Evolutionary conservation across 2,888 invertebrate species (phyloP), one percentile per base, ranked within the genome.

Genomic region (Malacosoma neustria): DNA sequence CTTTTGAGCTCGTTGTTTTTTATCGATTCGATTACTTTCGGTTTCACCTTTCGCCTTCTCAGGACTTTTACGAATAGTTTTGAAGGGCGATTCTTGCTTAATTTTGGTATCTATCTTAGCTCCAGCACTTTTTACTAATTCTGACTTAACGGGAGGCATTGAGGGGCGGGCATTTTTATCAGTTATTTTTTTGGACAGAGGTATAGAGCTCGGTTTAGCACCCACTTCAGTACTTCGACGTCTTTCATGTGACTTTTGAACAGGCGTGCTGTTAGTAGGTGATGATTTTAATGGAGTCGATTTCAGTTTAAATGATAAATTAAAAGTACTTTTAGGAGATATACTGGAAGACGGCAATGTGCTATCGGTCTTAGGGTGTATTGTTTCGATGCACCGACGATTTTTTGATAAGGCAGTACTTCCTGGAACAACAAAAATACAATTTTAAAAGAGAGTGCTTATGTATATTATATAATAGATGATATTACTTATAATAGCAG

Each of bases 1-100:
- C 49, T 79, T 85, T 77, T 84, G 84, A 79, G 77, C 75, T 74
- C 79, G 76, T 61, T 76, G 68, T 72, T 66, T 75, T 74, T 66
- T 77, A 58, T 76, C 77, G 55, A 66, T 75, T 60, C 76, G 73
- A 63, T 61, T 68, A 54, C 59, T 72, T 71, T 82, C 84, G 39
- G 69, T 58, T 54, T 77, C 79, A 65, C 73, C 76, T 51, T 75
- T 80, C 32, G 64, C 61, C 66, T 82, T 82, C 36, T 84, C 84
- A 37, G 82, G 77, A 59, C 74, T 77, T 64, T 61, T 74, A 42
- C 63, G 63, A 48, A 60, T 44, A 42, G 60, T 43, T 61, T 60
- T 76, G 44, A 42, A 59, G 62, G 59, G 70, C 32, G 66, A 54
- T 58, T 75, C 76, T 42, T 64, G 54, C 59, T 73, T 81, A 13